Conservation (phyloP, 2,113 vertebrate genomes). For the Nettapus auritus region DNA sequence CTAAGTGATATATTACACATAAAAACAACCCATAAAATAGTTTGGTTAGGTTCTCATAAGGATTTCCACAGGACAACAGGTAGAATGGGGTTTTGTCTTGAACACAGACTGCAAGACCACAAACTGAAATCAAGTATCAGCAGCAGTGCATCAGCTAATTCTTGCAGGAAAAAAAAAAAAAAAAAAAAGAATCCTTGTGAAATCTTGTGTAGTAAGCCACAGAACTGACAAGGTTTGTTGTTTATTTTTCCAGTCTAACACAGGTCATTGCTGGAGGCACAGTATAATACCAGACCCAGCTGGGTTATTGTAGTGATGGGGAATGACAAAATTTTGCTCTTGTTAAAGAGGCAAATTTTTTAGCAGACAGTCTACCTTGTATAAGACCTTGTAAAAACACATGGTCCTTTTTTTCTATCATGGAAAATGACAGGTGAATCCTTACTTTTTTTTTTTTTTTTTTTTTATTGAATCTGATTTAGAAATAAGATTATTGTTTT, state of each 20-base stretch:
- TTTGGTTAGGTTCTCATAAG: neutral
- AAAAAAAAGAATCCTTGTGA: neutral
- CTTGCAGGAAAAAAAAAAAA: neutral
- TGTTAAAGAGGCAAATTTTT: neutral
- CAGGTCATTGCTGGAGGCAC: neutral
- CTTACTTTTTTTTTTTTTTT: neutral
- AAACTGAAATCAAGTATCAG: neutral
- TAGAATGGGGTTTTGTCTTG: neutral
- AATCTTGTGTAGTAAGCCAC: neutral
- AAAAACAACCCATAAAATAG: neutral
- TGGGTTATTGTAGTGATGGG: neutral
- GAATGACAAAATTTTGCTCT: neutral
- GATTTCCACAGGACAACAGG: neutral
- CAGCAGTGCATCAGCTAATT: neutral
- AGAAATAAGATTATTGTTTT: neutral
- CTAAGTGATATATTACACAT: neutral
- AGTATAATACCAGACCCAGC: neutral
- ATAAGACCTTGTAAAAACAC: neutral
- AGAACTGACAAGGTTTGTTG: neutral
- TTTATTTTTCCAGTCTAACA: neutral
- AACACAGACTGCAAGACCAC: neutral
- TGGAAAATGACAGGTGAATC: neutral
- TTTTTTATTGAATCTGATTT: neutral
- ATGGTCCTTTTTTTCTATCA: neutral
- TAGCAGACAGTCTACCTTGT: neutral